Percentiles rank a stretch among this genome's conserved stretches.
Evolutionary conservation across 1,140 invertebrate genomes (phyloP).

Genomic region (Drosophila yakuba): DNA sequence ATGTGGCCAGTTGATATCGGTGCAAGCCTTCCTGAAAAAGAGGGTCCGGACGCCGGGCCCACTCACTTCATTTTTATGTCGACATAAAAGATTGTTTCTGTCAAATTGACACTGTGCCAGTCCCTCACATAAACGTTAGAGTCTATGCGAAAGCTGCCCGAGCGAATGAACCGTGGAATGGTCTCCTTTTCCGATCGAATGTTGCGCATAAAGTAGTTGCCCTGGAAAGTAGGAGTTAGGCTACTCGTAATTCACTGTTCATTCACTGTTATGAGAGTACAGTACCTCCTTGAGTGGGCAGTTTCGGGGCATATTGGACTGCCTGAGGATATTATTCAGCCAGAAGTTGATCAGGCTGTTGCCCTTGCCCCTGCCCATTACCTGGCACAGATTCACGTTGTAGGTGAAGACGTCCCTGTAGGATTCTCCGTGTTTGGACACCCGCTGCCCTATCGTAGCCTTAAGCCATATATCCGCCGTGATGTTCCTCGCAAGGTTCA

Average conservation of each 20-base stretch:
- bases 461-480: constrained; percentile 45
- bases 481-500: constrained; percentile 31
- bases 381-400: constrained; percentile 55
- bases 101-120: constrained; percentile 44
- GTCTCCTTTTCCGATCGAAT: constrained; percentile 48
- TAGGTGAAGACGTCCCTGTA: constrained; percentile 50
- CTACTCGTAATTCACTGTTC: not conserved
- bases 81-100: constrained; percentile 44
- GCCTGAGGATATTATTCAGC: constrained; percentile 46
- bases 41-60: not conserved
- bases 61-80: constrained; percentile 61
- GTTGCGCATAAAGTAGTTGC: constrained; percentile 48
- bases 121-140: constrained; percentile 40
- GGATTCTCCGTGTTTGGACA: constrained; percentile 10
- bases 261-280: not conserved
- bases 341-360: constrained; percentile 46
- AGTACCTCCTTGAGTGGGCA: constrained; percentile 55
- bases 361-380: constrained; percentile 42
- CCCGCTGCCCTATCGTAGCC: constrained; percentile 25
- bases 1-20: constrained; percentile 47
- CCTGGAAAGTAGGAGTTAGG: constrained; percentile 12
- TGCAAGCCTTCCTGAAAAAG: not conserved
- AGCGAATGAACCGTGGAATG: constrained; percentile 45
- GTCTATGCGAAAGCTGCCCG: constrained; percentile 50
- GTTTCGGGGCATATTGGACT: constrained; percentile 46